These are phyloP conservation scores for Cheilosia urbana DNA, from an alignment of 2,888 invertebrate genomes.

Conservation along the genomic window DNA sequence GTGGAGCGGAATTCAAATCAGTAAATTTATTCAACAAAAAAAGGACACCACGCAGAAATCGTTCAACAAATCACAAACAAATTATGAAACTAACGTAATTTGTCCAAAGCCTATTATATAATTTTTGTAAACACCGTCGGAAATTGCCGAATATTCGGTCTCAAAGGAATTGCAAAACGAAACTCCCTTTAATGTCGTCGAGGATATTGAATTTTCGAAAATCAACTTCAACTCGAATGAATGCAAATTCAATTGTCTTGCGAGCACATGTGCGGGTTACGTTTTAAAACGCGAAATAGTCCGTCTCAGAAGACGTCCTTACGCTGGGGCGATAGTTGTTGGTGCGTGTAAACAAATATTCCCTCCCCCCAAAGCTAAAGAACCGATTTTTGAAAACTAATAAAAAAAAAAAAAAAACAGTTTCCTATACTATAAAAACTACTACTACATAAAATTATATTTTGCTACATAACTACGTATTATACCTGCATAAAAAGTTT, in stretches of 20 bases:
- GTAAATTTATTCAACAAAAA: not conserved
- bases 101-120: constrained; percentile 22
- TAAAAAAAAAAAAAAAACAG: constrained; percentile 42
- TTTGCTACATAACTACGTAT: constrained; percentile 46
- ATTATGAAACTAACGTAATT: not conserved
- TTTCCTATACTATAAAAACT: constrained; percentile 77
- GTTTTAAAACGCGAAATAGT: constrained; percentile 97
- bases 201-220: constrained; percentile 61
- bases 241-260: constrained; percentile 63
- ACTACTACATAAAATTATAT: constrained; percentile 43
- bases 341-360: constrained; percentile 43
- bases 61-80: not conserved
- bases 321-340: constrained; percentile 97
- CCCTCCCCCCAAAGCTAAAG: not conserved
- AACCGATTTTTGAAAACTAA: constrained; percentile 72
- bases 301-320: constrained; percentile 98
- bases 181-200: constrained; percentile 58
- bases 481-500: constrained; percentile 34
- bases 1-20: constrained; percentile 19
- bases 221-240: constrained; percentile 61
- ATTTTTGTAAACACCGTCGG: constrained; percentile 47
- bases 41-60: not conserved
- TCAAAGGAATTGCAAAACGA: constrained; percentile 1
- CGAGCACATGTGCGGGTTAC: constrained; percentile 96
- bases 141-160: not conserved